Base-by-base conservation (phyloP, 2,113 vertebrate genomes). In the Paraplagusia blochii region DNA sequence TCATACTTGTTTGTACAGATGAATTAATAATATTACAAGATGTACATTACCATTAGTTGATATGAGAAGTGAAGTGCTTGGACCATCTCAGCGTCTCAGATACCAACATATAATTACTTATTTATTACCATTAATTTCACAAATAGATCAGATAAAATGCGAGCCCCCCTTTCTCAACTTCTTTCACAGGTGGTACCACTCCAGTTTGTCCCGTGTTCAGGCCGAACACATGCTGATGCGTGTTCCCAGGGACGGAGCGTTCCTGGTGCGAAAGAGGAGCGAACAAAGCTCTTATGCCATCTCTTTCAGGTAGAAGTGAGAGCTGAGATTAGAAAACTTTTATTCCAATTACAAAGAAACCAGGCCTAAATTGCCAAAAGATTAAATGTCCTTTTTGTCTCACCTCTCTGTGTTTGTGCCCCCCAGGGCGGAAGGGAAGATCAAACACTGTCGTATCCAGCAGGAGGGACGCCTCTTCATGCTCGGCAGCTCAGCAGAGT, bases 141-240 rank as follows among this genome's bases (percentile, higher is more conserved):
- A n/a, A n/a, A n/a, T n/a, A n/a, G n/a, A n/a, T n/a, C n/a, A n/a
- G n/a, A n/a, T n/a, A n/a, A n/a, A n/a, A n/a, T n/a, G n/a, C n/a
- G n/a, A n/a, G n/a, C n/a, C n/a, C n/a, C n/a, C n/a, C n/a, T n/a
- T n/a, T n/a, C n/a, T n/a, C n/a, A n/a, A n/a, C n/a, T n/a, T 12
- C 19, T 61, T 22, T 14, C 50, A 2, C 70, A 94, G 93, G 88
- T 94, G 93, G 93, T 94, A 87, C 69, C 93, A 94, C 0, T 90
- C 92, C 81, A 92, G 74, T 52, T 73, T 94, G 79, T 89, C 91
- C 0, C 92, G 93, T 0, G 88, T 93, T 12, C 91, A 94, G 82
- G 93, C 93, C 0, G 93, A 94, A 72, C 93, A 94, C 86, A 93
- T 94, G 93, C 69, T 94, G 77, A 94, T 94, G 93, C 50, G 92